Conservation (phyloP, 2,888 invertebrate species). For the Tipula helvola region DNA sequence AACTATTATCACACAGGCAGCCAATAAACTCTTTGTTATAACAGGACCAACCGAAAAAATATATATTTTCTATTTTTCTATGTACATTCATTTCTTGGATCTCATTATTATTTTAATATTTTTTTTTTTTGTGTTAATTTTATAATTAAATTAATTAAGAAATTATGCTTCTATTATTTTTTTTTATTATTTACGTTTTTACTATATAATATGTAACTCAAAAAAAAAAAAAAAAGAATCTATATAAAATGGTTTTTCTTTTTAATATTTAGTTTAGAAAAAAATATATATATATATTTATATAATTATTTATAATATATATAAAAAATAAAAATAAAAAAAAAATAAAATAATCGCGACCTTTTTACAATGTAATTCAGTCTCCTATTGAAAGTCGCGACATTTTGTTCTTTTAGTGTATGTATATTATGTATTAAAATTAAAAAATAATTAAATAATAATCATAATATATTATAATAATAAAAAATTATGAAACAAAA, state of each 20-base stretch:
- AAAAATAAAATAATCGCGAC: slow-evolving; percentile 15
- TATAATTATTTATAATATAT: slow-evolving; percentile 13
- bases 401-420: slow-evolving; percentile 8
- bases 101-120: neutral
- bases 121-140: neutral
- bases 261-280: slow-evolving; percentile 1
- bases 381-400: slow-evolving; percentile 17
- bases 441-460: slow-evolving; percentile 9
- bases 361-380: slow-evolving; percentile 19
- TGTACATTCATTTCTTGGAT: neutral
- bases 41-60: neutral
- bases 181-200: neutral
- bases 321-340: slow-evolving; percentile 11
- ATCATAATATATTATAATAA: neutral
- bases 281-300: slow-evolving; percentile 14
- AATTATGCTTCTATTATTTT: neutral
- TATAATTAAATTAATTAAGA: slow-evolving; percentile 4
- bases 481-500: slow-evolving; percentile 9
- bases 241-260: neutral
- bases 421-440: slow-evolving; percentile 7
- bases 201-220: neutral
- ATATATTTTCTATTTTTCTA: neutral
- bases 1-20: slow-evolving; percentile 39
- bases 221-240: neutral
- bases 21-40: slow-evolving; percentile 19